phyloP scores from a whole-genome alignment of 1,140 invertebrate genomes.

The Halyomorpha halys region DNA sequence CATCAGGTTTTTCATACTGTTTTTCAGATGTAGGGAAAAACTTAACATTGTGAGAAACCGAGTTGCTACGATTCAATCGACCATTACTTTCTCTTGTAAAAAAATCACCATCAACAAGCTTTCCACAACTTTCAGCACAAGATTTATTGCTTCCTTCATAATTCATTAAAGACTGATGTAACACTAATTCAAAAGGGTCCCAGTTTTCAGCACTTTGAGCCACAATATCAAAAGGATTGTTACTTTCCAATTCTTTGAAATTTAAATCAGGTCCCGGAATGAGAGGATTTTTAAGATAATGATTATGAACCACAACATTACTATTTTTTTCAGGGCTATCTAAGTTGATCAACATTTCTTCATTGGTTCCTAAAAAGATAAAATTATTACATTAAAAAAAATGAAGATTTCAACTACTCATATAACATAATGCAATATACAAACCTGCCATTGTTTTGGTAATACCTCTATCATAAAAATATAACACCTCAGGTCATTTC shows the following conservation, averaged over 20 bases:
- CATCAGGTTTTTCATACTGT: not conserved
- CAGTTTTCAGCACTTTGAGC: constrained; percentile 6
- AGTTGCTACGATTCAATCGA: not conserved
- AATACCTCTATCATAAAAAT: too few species aligned
- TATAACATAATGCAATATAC: too few species aligned
- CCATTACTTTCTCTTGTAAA: not conserved
- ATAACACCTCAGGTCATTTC: too few species aligned
- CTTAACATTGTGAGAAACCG: constrained; percentile 3
- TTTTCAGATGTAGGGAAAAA: not conserved
- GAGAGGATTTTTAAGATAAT: constrained; percentile 12
- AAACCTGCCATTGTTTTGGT: too few species aligned
- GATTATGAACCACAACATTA: not conserved
- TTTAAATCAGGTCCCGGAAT: constrained; percentile 9
- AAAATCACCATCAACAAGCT: not conserved
- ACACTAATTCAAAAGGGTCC: constrained; percentile 11
- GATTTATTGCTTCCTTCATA: not conserved
- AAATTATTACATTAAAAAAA: not conserved
- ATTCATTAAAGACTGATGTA: constrained; percentile 3
- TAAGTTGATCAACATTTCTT: constrained; percentile 5
- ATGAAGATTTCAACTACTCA: too few species aligned
- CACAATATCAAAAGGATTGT: constrained; percentile 16
- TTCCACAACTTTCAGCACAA: not conserved
- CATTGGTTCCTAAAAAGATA: not conserved
- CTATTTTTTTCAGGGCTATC: constrained; percentile 9
- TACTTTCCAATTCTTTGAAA: not conserved